These are phyloP conservation scores for Bibio marci DNA, from an alignment of 2,888 invertebrate species.

Conservation along the genomic window DNA sequence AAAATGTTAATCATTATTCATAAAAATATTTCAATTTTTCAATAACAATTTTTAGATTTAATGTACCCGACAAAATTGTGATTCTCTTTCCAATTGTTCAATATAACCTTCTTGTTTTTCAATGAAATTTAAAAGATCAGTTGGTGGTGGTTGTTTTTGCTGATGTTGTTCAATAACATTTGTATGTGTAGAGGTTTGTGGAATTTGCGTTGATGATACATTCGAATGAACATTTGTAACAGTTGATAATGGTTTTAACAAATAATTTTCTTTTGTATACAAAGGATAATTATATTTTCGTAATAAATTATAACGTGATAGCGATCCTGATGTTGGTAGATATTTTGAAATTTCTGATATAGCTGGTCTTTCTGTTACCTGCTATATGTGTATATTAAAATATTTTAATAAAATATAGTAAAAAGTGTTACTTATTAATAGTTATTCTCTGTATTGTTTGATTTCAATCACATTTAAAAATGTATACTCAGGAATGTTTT, in stretches of 20 bases:
- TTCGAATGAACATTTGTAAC: neutral
- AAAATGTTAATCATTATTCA: conserved; percentile 1
- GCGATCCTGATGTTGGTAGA: conserved; percentile 21
- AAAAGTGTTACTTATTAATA: neutral
- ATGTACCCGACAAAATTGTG: conserved; percentile 58
- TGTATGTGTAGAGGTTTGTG: conserved; percentile 14
- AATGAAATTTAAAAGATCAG: conserved; percentile 62
- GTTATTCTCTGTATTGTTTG: no score
- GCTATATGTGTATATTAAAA: neutral
- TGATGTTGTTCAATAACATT: conserved; percentile 13
- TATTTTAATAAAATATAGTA: neutral
- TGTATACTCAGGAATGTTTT: no score
- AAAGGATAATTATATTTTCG: conserved; percentile 1
- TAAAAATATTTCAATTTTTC: conserved; percentile 3
- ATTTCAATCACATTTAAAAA: no score
- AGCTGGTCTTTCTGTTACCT: conserved; percentile 26
- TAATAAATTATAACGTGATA: conserved; percentile 4
- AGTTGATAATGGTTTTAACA: neutral
- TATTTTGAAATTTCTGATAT: conserved; percentile 29
- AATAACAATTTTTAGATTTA: neutral
- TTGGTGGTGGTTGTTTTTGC: conserved; percentile 33
- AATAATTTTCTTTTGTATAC: neutral
- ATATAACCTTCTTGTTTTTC: conserved; percentile 78
- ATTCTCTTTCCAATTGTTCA: conserved; percentile 69
- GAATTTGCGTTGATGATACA: conserved; percentile 2